These are phyloP conservation scores for Lycaena phlaeas DNA, from an alignment of 2,888 invertebrate genomes.

Conservation along the genomic window DNA sequence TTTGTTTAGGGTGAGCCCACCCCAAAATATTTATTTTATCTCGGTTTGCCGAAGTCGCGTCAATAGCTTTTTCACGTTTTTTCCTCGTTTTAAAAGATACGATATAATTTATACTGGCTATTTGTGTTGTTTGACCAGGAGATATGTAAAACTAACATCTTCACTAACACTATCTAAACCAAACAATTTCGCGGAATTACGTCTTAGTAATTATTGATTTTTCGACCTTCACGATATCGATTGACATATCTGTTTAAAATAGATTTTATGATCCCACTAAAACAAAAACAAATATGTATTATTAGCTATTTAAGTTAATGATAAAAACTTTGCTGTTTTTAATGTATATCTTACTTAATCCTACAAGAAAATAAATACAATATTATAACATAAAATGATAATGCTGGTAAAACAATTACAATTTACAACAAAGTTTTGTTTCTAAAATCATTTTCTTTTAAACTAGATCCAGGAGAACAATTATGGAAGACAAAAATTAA, in stretches of 20 bases:
- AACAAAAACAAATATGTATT: no score
- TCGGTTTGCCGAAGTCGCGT: constrained; percentile 70
- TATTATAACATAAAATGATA: no score
- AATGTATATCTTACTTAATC: no score
- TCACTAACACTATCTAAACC: constrained; percentile 64
- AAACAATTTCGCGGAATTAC: constrained; percentile 61
- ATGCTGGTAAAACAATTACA: no score
- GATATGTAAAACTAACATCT: constrained; percentile 64
- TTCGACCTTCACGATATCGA: constrained; percentile 31
- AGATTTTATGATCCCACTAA: constrained; percentile 3
- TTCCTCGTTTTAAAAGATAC: constrained; percentile 55
- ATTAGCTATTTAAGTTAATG: no score
- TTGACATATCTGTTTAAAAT: constrained; percentile 9
- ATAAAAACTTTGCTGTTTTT: no score
- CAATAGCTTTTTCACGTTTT: constrained; percentile 68
- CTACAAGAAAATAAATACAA: no score
- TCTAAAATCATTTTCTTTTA: no score
- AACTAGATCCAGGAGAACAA: no score
- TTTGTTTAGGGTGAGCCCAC: constrained; percentile 71
- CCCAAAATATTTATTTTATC: constrained; percentile 73
- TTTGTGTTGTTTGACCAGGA: constrained; percentile 48
- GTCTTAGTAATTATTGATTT: constrained; percentile 52
- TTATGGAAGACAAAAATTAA: no score
- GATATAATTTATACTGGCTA: constrained; percentile 62
- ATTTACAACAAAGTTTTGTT: no score